Base-by-base conservation (phyloP, 2,888 invertebrate species). In the Drosophila gaucha region DNA sequence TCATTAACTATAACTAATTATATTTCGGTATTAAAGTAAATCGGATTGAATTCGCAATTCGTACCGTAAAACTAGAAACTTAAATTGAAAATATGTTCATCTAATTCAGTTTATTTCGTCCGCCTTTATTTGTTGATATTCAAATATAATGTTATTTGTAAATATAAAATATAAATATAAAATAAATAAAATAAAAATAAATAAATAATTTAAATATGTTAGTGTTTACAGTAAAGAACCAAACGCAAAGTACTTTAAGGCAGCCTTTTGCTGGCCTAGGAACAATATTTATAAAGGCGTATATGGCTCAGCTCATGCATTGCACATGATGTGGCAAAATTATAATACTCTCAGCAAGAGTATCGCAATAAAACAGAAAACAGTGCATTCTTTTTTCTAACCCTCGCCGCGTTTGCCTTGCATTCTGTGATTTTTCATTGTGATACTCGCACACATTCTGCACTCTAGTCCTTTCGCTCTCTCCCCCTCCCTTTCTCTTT, bases 381-480 rank as follows among this genome's bases (percentile, higher is more conserved):
- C 5, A 28, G 39, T 56, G 60, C 36, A 65, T 51, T 80, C 51
- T 58, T 65, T 58, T 26, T 62, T 66, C 69, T 67, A 73, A 66
- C 70, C 62, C 51, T 59, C 51, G 44, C 58, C 60, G 47, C 46
- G 18, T 30, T 43, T 62, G 64, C 39, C 56, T 38, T 47, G 51
- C 33, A 63, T 50, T 67, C 71, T 62, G 74, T 78, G 87, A 85
- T 87, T 87, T 82, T 85, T 80, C 85, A 87, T 84, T 83, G 73
- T 74, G 67, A 59, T 64, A 57, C 58, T 47, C 58, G 30, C 56
- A 63, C 74, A 72, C 57, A 67, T 62, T 56, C 58, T 35, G 20
- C 20, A 43, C 38, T 33, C 52, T 30, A 26, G 50, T 31, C 30
- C 31, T n/a, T n/a, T 6, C 30, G 8, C 30, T 30, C 18, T 35